Evolutionary conservation across 2,888 invertebrate species (phyloP), one percentile per base, ranked within the genome.

Genomic region (Rhorus exstirpatorius): DNA sequence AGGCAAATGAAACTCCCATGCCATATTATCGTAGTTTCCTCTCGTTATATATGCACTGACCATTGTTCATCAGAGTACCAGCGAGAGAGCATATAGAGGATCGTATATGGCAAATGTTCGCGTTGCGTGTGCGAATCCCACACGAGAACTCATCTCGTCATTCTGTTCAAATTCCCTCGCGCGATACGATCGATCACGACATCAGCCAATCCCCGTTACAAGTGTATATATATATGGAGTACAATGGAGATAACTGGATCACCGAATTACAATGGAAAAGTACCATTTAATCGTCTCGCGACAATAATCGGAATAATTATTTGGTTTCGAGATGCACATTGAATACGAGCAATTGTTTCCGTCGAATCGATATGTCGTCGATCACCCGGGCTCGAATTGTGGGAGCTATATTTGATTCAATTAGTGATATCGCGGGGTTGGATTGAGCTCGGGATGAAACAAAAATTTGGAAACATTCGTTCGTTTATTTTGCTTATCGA

Each of bases 1-100:
- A 72, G 77, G 63, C 82, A 19, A 82, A 82, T 79, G 82, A 82
- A 79, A 75, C 75, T 79, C 79, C 67, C 70, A 53, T 74, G 58
- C 35, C 55, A 46, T 58, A 35, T 44, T 38, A 49, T 60, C 24
- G 24, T 60, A 61, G 71, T 77, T 77, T 76, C 63, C 77, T 55
- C 72, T 74, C 24, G n/a, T n/a, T n/a, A n/a, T n/a, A n/a, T n/a
- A 19, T 46, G 19, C 44, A 14, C 70, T 71, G 79, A 71, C 79
- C 75, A 82, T 82, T 82, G 79, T 82, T 71, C 21, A 3, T 71
- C 21, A 3, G 46, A 55, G 49, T 65, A 67, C 41, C 67, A 31
- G 6, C 19, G 44, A 44, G 67, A 75, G 31, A 75, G 67, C 31
- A n/a, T n/a, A n/a, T n/a, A n/a, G n/a, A 58, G 17, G 19, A 19